Conservation (phyloP, 2,888 invertebrate species). For the Cantharis lateralis region DNA sequence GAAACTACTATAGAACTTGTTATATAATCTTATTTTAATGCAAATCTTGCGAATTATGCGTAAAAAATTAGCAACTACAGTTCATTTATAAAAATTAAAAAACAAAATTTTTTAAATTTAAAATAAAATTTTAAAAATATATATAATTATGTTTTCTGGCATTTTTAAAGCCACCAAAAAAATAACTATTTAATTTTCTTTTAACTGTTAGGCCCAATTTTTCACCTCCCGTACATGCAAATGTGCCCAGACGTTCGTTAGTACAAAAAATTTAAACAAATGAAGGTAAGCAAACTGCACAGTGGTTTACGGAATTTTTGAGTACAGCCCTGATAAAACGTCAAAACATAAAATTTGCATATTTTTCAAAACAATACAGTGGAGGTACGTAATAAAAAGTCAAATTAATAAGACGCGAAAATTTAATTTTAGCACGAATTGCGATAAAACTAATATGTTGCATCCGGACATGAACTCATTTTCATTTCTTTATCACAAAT, state of each 20-base stretch:
- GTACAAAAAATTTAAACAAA: neutral
- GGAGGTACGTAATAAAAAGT: neutral
- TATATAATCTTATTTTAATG: neutral
- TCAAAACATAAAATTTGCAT: neutral
- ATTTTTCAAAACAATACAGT: neutral
- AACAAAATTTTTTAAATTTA: too few relatives aligned
- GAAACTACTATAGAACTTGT: neutral
- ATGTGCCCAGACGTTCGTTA: neutral
- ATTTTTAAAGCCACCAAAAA: neutral
- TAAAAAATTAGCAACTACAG: neutral
- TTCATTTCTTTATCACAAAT: neutral
- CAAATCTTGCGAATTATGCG: neutral
- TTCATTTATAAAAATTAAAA: too few relatives aligned
- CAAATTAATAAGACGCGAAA: neutral
- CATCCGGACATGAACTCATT: neutral
- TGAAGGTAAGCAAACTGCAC: neutral
- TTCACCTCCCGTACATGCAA: neutral
- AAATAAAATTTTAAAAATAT: too few relatives aligned
- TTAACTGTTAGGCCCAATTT: neutral
- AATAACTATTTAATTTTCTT: too few relatives aligned
- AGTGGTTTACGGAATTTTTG: neutral
- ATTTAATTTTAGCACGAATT: neutral
- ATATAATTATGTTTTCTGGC: neutral
- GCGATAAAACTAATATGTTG: neutral
- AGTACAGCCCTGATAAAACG: neutral